Conservation (phyloP, 2,797 vertebrate genomes). For the Protonibea diacanthus region DNA sequence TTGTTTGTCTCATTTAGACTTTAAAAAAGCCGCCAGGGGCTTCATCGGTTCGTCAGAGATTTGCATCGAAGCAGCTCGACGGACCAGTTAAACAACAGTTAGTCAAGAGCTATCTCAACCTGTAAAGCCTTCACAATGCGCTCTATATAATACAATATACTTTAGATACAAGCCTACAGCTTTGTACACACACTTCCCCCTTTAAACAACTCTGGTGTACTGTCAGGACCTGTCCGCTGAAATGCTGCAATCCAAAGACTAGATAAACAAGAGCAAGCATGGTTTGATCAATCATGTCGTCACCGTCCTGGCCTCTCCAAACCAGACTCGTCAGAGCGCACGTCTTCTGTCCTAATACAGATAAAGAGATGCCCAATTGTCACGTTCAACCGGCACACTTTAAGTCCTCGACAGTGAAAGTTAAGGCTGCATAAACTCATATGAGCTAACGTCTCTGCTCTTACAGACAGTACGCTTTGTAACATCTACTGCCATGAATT, state of each 20-base stretch:
- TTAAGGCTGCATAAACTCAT: conserved; percentile 20
- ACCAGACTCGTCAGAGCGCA: conserved; percentile 23
- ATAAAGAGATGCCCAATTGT: conserved; percentile 9
- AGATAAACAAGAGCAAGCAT: conserved; percentile 51
- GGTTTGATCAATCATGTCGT: conserved; percentile 44
- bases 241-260: conserved; percentile 37
- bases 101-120: neutral
- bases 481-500: conserved; percentile 45
- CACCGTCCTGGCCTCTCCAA: neutral
- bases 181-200: neutral
- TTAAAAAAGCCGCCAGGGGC: neutral
- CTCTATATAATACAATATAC: neutral
- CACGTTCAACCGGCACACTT: neutral
- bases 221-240: conserved; percentile 42
- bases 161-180: neutral
- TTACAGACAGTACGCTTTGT: neutral
- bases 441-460: neutral
- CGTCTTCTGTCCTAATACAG: conserved; percentile 3
- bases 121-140: too few relatives aligned
- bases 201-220: conserved; percentile 2
- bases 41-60: conserved; percentile 4
- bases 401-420: neutral
- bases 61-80: conserved; percentile 22
- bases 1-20: neutral
- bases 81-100: conserved; percentile 25